phyloP scores from a whole-genome alignment of 2,888 invertebrate species.

The Hermaeophaga mercurialis region DNA sequence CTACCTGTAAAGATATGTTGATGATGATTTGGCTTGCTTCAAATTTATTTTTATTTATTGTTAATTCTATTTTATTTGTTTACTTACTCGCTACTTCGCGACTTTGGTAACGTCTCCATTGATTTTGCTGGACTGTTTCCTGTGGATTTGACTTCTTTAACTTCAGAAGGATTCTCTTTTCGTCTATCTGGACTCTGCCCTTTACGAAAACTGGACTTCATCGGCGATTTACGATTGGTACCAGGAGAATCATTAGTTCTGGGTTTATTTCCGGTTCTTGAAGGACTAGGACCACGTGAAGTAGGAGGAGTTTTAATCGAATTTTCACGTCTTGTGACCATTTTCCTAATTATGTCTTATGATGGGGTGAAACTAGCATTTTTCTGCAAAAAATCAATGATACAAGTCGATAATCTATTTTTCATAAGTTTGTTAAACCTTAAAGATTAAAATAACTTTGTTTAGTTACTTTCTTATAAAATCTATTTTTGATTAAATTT shows the following conservation, averaged over 20 bases:
- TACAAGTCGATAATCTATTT: no score
- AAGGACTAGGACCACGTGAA: conserved; percentile 48
- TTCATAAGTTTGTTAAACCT: no score
- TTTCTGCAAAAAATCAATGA: conserved; percentile 17
- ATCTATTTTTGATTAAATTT: no score
- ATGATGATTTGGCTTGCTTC: no score
- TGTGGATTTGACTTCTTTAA: conserved; percentile 48
- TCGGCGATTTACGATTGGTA: conserved; percentile 29
- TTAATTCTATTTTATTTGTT: no score
- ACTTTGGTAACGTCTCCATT: conserved; percentile 47
- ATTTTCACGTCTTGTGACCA: conserved; percentile 49
- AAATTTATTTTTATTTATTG: no score
- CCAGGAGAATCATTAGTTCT: conserved; percentile 22
- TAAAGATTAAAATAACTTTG: no score
- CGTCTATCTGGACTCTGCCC: conserved; percentile 35
- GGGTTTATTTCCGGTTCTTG: not conserved
- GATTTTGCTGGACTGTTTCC: conserved; percentile 54
- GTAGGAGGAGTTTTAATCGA: conserved; percentile 46
- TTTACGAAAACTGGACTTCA: conserved; percentile 25
- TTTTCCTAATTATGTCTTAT: conserved; percentile 29
- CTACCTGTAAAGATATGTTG: no score
- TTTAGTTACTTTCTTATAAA: no score
- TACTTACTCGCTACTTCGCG: conserved; percentile 60
- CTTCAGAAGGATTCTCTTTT: conserved; percentile 33
- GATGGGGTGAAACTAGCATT: conserved; percentile 11